A percentile compares a stretch with the other conserved stretches of the same genome.
phyloP scores from a whole-genome alignment of 2,888 invertebrate species.

The Teleiodes luculella region DNA sequence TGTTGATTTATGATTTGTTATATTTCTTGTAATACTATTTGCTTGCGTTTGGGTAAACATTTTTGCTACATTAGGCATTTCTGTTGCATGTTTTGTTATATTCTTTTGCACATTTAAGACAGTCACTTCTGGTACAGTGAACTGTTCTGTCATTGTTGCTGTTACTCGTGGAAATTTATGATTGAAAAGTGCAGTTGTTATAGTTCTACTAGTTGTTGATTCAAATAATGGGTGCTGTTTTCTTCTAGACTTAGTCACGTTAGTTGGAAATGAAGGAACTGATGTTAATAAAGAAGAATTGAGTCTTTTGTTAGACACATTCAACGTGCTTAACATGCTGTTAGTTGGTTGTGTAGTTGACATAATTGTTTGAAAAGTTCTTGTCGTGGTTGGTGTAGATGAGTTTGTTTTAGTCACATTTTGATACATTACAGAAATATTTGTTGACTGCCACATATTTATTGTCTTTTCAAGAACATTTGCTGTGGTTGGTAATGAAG shows the following conservation, averaged over 20 bases:
- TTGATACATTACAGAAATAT: conserved; percentile 20
- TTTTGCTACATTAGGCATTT: conserved; percentile 23
- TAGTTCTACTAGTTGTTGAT: conserved; percentile 28
- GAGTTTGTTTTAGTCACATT: conserved; percentile 30
- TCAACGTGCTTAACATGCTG: conserved; percentile 59
- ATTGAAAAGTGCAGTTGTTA: conserved; percentile 19
- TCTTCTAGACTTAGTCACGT: conserved; percentile 28
- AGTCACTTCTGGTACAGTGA: conserved; percentile 18
- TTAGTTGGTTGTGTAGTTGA: conserved; percentile 57
- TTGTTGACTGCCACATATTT: conserved; percentile 22
- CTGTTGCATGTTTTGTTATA: conserved; percentile 21
- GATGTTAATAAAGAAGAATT: conserved; percentile 52
- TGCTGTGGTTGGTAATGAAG: conserved; percentile 35
- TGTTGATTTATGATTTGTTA: conserved; percentile 26
- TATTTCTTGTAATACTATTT: conserved; percentile 27
- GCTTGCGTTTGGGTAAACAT: conserved; percentile 20
- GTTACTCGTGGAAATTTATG: background rate
- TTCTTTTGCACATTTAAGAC: conserved; percentile 21
- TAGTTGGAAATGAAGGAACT: conserved; percentile 38
- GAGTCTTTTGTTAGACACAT: conserved; percentile 40
- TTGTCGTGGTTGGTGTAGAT: conserved; percentile 28
- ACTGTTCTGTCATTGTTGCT: background rate
- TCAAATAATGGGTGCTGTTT: conserved; percentile 21
- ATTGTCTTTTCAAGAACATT: conserved; percentile 24
- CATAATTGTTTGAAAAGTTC: conserved; percentile 26